A percentile compares a stretch with the other conserved stretches of the same genome.
These are phyloP conservation scores for Ectobius pallidus DNA, from an alignment of 2,888 invertebrate species.

Conservation along the genomic window DNA sequence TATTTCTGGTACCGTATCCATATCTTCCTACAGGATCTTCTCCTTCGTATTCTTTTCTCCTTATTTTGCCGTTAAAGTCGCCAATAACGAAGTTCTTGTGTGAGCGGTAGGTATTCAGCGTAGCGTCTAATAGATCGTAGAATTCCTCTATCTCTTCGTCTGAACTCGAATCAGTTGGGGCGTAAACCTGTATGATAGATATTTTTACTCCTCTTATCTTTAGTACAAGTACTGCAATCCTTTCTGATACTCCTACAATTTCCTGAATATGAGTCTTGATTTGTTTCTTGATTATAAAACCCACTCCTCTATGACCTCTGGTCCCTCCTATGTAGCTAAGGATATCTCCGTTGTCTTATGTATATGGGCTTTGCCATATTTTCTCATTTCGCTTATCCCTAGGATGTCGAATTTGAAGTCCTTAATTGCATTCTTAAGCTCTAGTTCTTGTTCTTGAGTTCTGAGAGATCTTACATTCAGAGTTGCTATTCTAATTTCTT, in stretches of 20 bases:
- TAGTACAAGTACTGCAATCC: neutral
- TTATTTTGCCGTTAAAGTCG: too few species aligned
- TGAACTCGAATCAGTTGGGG: neutral
- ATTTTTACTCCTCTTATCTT: neutral
- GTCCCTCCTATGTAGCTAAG: neutral
- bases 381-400: neutral
- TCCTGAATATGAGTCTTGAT: neutral
- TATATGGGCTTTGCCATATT: neutral
- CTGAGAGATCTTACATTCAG: neutral
- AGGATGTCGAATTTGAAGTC: neutral
- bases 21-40: too few species aligned
- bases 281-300: neutral
- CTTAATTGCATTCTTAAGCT: neutral
- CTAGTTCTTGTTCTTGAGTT: neutral
- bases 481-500: neutral
- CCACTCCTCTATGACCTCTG: neutral
- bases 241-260: too few species aligned
- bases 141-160: too few species aligned
- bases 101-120: too few species aligned
- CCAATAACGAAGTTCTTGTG: too few species aligned
- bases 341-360: neutral
- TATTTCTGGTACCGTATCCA: too few species aligned
- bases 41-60: too few species aligned
- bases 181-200: neutral
- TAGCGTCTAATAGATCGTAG: too few species aligned